phyloP scores from a whole-genome alignment of 92 coral and sea anemone species.

The Epizoanthus fatuus region DNA sequence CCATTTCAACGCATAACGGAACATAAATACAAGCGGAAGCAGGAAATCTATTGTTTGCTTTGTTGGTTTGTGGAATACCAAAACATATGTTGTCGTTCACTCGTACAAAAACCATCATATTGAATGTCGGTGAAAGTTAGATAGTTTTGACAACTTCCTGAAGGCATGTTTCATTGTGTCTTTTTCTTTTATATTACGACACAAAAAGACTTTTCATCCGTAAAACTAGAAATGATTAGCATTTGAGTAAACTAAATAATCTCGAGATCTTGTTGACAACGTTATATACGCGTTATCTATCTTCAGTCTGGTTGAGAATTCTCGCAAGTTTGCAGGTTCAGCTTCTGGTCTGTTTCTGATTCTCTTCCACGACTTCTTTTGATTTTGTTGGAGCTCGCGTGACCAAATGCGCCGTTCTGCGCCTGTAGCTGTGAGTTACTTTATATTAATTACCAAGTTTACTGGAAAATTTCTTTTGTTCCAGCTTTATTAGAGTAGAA shows the following conservation, averaged over 20 bases:
- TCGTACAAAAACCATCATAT: background rate
- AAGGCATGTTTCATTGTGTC: background rate
- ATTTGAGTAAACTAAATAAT: slow-evolving; percentile 9
- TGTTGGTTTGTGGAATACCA: slow-evolving; percentile 8
- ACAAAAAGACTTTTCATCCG: slow-evolving; percentile 15
- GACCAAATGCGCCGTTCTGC: background rate
- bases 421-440: background rate
- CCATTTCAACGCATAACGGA: background rate
- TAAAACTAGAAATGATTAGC: slow-evolving; percentile 4
- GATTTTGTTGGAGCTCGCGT: background rate
- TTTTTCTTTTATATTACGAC: background rate
- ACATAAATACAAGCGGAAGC: background rate
- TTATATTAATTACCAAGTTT: slow-evolving; percentile 6
- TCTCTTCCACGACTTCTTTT: background rate
- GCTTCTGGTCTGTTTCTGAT: background rate
- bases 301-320: background rate
- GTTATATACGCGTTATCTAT: background rate
- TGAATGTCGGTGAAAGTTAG: too few relatives aligned
- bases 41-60: slow-evolving; percentile 39
- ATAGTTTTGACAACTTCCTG: background rate
- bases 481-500: slow-evolving; percentile 22
- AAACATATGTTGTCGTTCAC: background rate
- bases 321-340: background rate
- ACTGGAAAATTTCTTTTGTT: too few relatives aligned
- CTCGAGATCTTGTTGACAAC: background rate